Evolutionary conservation across 2,888 invertebrate species (phyloP), one percentile per base, ranked within the genome.

Genomic region (Hecatera dysodea): DNA sequence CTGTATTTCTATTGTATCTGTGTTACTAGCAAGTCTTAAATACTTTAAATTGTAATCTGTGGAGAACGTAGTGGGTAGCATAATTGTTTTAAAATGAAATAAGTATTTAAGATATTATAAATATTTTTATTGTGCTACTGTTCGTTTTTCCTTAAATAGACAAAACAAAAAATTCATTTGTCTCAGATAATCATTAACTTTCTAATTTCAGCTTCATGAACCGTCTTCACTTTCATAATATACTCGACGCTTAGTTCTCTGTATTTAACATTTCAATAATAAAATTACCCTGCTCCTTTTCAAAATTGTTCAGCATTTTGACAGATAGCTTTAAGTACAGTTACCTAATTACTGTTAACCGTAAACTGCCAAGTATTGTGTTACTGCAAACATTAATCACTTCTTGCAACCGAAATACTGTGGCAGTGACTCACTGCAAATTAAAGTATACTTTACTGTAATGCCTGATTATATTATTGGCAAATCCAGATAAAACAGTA

Each of bases 351-450:
- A 11, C n/a, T 22, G 27, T 33, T 33, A 24, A 50, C 24, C 17
- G 60, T 27, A 19, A 53, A 53, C 53, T 17, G 22, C 53, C 7
- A 29, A 55, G 33, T 33, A 33, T 48, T 56, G 12, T 39, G 24
- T 66, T 75, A 46, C 64, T 53, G 19, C 12, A 39, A 27, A 17
- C 12, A 46, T 48, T 56, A n/a, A 33, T 48, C 24, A 48, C 17
- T 50, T 56, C 56, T 65, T 72, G 42, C 42, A 33, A 65, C 33
- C 55, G 4, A 70, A 52, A 46, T 29, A 33, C 52, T 39, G 52
- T 15, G 15, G 44, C 36, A 55, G n/a, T 77, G 71, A 72, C 39
- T 77, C 77, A 72, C 36, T 24, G 24, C 12, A 78, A 53, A 78
- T 29, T 17, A 39, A 53, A 70, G 29, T 52, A 22, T 46, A 53